Base-by-base conservation (phyloP, 2,113 vertebrate genomes). In the Pteropus alecto region DNA sequence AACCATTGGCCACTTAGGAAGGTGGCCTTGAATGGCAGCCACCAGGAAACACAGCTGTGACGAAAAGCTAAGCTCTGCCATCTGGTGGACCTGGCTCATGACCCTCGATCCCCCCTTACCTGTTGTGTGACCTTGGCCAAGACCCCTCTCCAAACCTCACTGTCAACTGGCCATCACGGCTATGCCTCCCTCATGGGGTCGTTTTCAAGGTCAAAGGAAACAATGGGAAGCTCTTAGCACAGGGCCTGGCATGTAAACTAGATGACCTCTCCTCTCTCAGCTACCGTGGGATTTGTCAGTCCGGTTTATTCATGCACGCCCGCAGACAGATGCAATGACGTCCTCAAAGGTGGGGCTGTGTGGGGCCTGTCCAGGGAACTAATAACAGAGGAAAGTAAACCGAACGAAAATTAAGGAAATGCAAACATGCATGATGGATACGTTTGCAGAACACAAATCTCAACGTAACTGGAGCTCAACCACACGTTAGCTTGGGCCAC, bases 391-490 rank as follows among this genome's bases (percentile, higher is more conserved):
- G 30, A 94, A 90, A 78, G 56, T 5, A 82, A 95, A 71, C 33
- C 68, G 46, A 90, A 65, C 48, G 71, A 38, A 65, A 74, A 79
- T 46, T 16, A 88, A 82, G 63, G 63, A 13, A 74, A 84, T 19
- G 60, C 51, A 67, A 70, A 74, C 6, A 0, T 43, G 13, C 51
- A 2, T 1, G n/a, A 12, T 4, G 15, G 30, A 12, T 33, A 35
- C 33, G 71, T 71, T 83, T 87, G 38, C 41, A 82, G 73, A 74
- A 68, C 19, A 19, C 38, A 35, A 7, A 7, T 65, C 26, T 24
- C 63, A 33, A 1, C 1, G 0, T 4, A 15, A 51, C 2, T 35
- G 76, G 38, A 33, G 28, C 3, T 33, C 19, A 33, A 41, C 30
- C 70, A 41, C 67, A 33, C 2, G 14, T 38, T 54, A 28, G 60